Conservation (phyloP, 2,797 vertebrate genomes). For the Ispidina picta region DNA sequence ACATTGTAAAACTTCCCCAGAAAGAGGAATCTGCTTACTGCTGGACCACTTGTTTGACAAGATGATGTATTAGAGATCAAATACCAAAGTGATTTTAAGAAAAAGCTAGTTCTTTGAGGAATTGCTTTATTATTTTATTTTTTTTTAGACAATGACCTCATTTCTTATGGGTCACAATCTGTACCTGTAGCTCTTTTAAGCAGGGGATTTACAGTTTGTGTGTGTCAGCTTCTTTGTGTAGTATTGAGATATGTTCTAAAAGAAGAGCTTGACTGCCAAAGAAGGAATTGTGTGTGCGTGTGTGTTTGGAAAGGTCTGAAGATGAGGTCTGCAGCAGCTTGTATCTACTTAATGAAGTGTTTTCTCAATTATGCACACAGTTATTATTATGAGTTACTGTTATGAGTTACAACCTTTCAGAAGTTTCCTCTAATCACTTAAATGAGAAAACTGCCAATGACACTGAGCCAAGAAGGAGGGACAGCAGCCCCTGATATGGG, state of each 20-base stretch:
- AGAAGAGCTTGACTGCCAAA: neutral
- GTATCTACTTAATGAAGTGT: conserved; percentile 38
- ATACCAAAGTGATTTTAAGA: neutral
- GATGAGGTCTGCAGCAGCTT: neutral
- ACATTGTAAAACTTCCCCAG: neutral
- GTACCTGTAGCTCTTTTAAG: neutral
- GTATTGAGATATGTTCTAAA: neutral
- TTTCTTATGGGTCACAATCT: neutral
- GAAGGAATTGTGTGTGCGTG: neutral
- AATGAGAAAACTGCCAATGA: conserved; percentile 52
- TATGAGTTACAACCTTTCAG: conserved; percentile 49
- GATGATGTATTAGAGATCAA: neutral
- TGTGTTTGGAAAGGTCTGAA: conserved; percentile 43
- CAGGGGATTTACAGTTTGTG: neutral
- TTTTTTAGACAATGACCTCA: neutral
- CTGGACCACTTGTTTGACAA: neutral
- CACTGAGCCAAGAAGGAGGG: neutral
- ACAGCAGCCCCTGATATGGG: neutral
- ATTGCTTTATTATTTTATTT: neutral
- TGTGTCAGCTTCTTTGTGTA: neutral
- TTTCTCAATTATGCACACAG: conserved; percentile 44
- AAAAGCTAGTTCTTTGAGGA: neutral
- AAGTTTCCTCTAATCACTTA: conserved; percentile 40
- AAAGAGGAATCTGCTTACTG: neutral
- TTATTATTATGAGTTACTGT: conserved; percentile 48